Percentiles rank a stretch among this genome's conserved stretches.
Evolutionary conservation across 2,113 vertebrate genomes (phyloP).

Genomic region (Solea solea): DNA sequence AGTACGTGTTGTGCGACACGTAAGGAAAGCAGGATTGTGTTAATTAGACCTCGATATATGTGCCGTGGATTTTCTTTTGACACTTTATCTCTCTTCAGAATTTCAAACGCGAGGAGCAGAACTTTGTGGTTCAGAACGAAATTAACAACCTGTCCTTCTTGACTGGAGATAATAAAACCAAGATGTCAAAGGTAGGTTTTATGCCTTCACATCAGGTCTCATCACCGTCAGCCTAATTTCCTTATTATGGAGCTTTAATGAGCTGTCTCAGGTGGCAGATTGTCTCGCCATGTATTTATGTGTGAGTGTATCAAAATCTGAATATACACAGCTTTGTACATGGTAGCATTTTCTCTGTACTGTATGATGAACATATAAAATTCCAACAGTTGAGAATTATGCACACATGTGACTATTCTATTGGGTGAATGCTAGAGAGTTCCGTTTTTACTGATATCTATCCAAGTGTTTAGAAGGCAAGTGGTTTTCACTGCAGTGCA

Average conservation of each 20-base stretch:
- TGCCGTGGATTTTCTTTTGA: neutral
- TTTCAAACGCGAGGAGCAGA: conserved; percentile 99
- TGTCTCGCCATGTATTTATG: neutral
- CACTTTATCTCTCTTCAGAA: conserved; percentile 80
- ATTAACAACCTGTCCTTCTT: conserved; percentile 99
- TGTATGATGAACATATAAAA: conserved; percentile 17
- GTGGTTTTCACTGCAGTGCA: conserved; percentile 30
- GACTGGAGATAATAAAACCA: conserved; percentile 97
- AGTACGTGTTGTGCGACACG: too few relatives aligned
- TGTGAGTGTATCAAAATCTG: neutral
- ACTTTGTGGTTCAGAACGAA: conserved; percentile 99
- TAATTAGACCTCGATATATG: neutral
- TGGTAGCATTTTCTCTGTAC: too few relatives aligned
- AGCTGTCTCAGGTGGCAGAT: neutral
- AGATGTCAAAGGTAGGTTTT: conserved; percentile 94
- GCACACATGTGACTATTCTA: conserved; percentile 37
- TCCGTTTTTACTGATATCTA: too few relatives aligned
- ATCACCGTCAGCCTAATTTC: neutral
- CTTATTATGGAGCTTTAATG: neutral
- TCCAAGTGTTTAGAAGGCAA: too few relatives aligned
- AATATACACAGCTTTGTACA: neutral
- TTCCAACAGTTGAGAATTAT: neutral
- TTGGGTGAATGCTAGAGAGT: too few relatives aligned
- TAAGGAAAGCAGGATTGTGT: too few relatives aligned
- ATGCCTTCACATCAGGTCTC: neutral